Evolutionary conservation across 1,140 invertebrate genomes (phyloP).

Genomic region (Parasteatoda tepidariorum): DNA sequence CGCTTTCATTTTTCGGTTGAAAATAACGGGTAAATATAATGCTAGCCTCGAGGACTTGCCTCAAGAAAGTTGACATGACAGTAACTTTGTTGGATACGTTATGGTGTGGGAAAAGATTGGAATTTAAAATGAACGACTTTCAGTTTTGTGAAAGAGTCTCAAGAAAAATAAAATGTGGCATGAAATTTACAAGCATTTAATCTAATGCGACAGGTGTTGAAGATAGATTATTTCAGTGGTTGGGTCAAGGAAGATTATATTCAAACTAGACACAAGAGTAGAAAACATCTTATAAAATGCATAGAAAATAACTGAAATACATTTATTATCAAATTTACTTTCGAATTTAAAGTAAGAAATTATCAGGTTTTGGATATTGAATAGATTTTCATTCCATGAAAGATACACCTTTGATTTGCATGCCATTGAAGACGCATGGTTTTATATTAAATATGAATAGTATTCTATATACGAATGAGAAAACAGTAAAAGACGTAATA

Average conservation of each 20-base stretch:
- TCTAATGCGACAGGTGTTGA: constrained; percentile 27
- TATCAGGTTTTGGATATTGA: too few relatives aligned
- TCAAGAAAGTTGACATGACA: not conserved
- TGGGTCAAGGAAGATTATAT: constrained; percentile 2
- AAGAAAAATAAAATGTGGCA: constrained; percentile 24
- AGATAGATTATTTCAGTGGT: constrained; percentile 24
- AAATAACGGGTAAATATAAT: not conserved
- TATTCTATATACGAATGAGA: too few relatives aligned
- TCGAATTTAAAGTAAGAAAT: too few relatives aligned
- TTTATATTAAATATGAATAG: too few relatives aligned
- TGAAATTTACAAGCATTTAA: constrained; percentile 46
- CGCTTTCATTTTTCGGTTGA: not conserved
- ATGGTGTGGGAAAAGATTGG: not conserved
- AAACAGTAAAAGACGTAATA: too few relatives aligned
- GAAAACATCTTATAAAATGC: not conserved
- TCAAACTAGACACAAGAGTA: not conserved
- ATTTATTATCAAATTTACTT: too few relatives aligned
- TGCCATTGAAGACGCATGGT: too few relatives aligned
- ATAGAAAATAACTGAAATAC: too few relatives aligned
- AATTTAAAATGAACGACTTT: constrained; percentile 55
- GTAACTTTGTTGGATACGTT: not conserved
- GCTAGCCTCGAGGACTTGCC: not conserved
- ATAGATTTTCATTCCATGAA: too few relatives aligned
- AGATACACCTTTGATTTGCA: too few relatives aligned
- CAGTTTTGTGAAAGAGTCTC: not conserved